A percentile compares a stretch with the other conserved stretches of the same genome.
Evolutionary conservation across 2,113 vertebrate species (phyloP).

Genomic region (Elgaria multicarinata): DNA sequence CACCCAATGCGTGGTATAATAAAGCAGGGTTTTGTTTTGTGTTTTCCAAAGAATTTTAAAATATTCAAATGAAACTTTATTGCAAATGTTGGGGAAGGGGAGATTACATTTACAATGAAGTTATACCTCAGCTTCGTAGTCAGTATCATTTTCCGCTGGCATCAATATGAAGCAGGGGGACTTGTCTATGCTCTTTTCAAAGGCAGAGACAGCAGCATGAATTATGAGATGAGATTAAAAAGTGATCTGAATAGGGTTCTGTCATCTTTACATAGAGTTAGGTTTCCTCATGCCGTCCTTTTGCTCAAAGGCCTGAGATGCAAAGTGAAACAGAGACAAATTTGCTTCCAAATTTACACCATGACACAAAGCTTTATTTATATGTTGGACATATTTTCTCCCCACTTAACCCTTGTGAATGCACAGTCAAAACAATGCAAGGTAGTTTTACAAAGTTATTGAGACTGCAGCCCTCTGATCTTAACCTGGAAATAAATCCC

Average conservation of each 20-base stretch:
- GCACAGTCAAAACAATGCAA: background rate
- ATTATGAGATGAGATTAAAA: constrained; percentile 39
- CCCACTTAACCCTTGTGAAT: background rate
- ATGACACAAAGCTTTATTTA: background rate
- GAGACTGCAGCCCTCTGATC: background rate
- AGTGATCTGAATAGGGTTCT: background rate
- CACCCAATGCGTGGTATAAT: background rate
- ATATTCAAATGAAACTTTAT: background rate
- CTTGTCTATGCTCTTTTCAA: background rate
- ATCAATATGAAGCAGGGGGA: background rate
- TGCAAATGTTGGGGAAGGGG: background rate
- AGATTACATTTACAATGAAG: background rate
- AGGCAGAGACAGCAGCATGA: constrained; percentile 14
- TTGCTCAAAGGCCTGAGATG: constrained; percentile 1
- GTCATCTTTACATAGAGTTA: constrained; percentile 16
- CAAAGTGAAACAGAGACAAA: constrained; percentile 2
- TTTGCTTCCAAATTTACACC: background rate
- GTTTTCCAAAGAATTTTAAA: background rate
- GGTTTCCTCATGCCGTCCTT: background rate
- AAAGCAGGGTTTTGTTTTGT: too few species aligned
- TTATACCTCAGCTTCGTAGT: background rate
- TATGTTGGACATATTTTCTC: background rate
- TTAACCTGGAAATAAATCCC: background rate
- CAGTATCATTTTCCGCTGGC: background rate
- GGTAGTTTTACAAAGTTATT: background rate